Conservation (phyloP, 2,113 vertebrate species). For the Brachypteracias leptosomus region DNA sequence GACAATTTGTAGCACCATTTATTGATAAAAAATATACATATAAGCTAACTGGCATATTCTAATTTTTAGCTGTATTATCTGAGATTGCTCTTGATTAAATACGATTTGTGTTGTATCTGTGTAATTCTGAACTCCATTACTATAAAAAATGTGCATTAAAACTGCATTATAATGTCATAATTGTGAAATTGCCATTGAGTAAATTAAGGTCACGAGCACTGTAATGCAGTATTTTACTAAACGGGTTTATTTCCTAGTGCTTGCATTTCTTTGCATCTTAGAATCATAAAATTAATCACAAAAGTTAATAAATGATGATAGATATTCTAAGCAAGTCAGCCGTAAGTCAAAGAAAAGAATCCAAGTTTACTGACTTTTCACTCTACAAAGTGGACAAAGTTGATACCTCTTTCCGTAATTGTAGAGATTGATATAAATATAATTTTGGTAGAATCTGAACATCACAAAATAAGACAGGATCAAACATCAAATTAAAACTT, state of each 20-base stretch:
- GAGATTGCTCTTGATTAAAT: constrained; percentile 30
- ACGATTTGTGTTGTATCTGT: constrained; percentile 13
- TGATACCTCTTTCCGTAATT: not conserved
- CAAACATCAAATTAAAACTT: not conserved
- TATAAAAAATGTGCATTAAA: constrained; percentile 32
- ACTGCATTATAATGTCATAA: constrained; percentile 16
- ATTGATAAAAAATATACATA: constrained; percentile 9
- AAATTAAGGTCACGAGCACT: constrained; percentile 15
- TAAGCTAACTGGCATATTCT: not conserved
- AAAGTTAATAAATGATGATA: constrained; percentile 17
- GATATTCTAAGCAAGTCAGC: not conserved
- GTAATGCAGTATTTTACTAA: not conserved
- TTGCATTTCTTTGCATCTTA: not conserved
- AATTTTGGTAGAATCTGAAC: not conserved
- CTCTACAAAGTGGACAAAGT: not conserved
- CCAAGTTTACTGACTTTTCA: not conserved
- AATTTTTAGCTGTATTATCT: constrained; percentile 18
- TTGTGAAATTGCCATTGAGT: constrained; percentile 26
- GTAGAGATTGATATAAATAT: not conserved
- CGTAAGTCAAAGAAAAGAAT: not conserved
- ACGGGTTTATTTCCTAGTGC: not conserved
- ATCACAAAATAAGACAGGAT: not conserved
- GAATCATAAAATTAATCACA: not conserved
- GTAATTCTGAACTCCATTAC: constrained; percentile 26
- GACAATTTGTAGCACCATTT: constrained; percentile 3